Conservation (phyloP, 2,888 invertebrate species). For the Drosophila siamana region DNA sequence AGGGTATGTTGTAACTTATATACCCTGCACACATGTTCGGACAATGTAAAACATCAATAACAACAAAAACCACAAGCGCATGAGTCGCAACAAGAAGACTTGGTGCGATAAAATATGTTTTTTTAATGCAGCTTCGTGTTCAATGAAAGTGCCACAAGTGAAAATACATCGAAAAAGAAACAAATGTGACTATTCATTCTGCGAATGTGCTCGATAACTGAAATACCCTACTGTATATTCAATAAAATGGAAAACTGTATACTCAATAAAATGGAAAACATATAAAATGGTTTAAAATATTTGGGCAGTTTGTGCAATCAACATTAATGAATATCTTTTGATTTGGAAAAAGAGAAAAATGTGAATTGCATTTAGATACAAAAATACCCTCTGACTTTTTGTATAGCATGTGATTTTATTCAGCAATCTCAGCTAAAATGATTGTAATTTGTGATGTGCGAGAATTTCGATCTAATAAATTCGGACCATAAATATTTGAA, state of each 20-base stretch:
- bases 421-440: background rate
- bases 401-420: background rate
- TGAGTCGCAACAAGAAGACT: conserved; percentile 33
- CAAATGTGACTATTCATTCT: background rate
- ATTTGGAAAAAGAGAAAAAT: no score
- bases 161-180: conserved; percentile 32
- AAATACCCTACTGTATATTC: no score
- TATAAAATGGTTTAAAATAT: no score
- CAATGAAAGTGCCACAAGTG: conserved; percentile 63
- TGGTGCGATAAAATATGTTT: conserved; percentile 70
- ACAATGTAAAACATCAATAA: conserved; percentile 28
- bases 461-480: conserved; percentile 1
- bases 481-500: background rate
- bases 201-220: background rate
- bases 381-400: background rate
- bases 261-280: no score
- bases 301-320: no score
- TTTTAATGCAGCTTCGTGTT: conserved; percentile 71
- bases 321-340: no score
- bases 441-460: conserved; percentile 6
- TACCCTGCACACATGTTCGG: background rate
- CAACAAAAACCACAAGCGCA: conserved; percentile 23
- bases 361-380: no score
- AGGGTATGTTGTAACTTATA: conserved; percentile 3
- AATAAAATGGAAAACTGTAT: no score